Evolutionary conservation across 2,888 invertebrate species (phyloP).

Genomic region (Campoplex capitator): DNA sequence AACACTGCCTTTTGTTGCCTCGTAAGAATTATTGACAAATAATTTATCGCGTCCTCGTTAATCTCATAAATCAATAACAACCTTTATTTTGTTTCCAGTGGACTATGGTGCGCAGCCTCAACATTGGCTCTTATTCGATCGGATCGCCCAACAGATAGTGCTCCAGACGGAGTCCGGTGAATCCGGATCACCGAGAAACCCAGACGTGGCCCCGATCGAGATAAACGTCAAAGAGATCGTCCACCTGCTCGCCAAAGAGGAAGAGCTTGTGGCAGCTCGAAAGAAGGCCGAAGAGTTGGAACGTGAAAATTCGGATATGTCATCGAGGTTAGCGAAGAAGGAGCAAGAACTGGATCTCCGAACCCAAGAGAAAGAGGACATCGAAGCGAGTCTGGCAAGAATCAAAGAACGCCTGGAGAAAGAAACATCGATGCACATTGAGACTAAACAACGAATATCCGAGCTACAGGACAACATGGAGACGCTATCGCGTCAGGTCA

Average conservation of each 20-base stretch:
- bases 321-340: conserved; percentile 94
- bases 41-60: conserved; percentile 28
- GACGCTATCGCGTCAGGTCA: conserved; percentile 86
- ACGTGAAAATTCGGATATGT: conserved; percentile 94
- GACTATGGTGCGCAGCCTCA: conserved; percentile 95
- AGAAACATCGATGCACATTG: conserved; percentile 94
- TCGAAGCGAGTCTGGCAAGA: conserved; percentile 92
- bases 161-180: conserved; percentile 89
- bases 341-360: conserved; percentile 96
- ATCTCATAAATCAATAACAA: background rate
- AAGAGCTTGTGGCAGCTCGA: conserved; percentile 94
- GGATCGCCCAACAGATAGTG: conserved; percentile 97
- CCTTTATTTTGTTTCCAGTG: conserved; percentile 85
- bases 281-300: conserved; percentile 95
- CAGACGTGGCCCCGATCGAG: conserved; percentile 93
- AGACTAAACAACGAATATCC: conserved; percentile 91
- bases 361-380: conserved; percentile 96
- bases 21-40: conserved; percentile 85
- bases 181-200: conserved; percentile 87
- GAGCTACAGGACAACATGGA: conserved; percentile 87
- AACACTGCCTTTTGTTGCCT: conserved; percentile 94
- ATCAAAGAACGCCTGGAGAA: conserved; percentile 95
- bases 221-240: conserved; percentile 97
- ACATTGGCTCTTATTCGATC: conserved; percentile 97
- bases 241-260: conserved; percentile 95